Evolutionary conservation across 2,888 invertebrate species (phyloP).

Genomic region (Mythimna loreyi): DNA sequence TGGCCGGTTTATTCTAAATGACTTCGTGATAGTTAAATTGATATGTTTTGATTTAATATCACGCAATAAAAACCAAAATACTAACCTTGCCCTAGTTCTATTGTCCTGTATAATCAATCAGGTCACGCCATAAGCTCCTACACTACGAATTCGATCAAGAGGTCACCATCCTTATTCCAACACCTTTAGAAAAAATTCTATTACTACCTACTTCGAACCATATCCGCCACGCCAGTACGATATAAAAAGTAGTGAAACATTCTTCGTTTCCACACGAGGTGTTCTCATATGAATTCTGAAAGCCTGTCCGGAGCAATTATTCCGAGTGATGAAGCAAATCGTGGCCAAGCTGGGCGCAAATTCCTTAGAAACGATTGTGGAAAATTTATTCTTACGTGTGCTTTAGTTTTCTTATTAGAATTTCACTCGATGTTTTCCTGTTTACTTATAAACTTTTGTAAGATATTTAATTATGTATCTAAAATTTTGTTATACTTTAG

Average conservation of each 20-base stretch:
- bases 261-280: constrained; percentile 28
- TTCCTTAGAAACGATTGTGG: constrained; percentile 43
- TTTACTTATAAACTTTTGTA: not conserved
- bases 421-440: too few species aligned
- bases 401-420: too few species aligned
- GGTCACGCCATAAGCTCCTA: not conserved
- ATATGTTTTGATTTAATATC: not conserved
- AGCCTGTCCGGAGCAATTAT: constrained; percentile 75
- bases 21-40: too few species aligned
- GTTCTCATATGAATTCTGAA: constrained; percentile 63
- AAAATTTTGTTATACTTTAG: not conserved
- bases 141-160: not conserved
- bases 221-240: not conserved
- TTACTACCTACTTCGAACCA: constrained; percentile 6
- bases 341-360: constrained; percentile 63
- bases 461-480: constrained; percentile 3
- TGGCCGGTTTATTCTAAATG: too few species aligned
- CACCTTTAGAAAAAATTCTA: constrained; percentile 10
- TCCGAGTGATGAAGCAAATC: constrained; percentile 79
- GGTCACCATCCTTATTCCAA: not conserved
- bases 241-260: constrained; percentile 46
- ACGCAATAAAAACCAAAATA: not conserved
- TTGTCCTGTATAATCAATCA: not conserved
- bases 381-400: constrained; percentile 26
- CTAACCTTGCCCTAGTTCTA: not conserved